Evolutionary conservation across 2,113 vertebrate genomes (phyloP), one percentile per base, ranked within the genome.

Genomic region (Pluvianellus socialis): DNA sequence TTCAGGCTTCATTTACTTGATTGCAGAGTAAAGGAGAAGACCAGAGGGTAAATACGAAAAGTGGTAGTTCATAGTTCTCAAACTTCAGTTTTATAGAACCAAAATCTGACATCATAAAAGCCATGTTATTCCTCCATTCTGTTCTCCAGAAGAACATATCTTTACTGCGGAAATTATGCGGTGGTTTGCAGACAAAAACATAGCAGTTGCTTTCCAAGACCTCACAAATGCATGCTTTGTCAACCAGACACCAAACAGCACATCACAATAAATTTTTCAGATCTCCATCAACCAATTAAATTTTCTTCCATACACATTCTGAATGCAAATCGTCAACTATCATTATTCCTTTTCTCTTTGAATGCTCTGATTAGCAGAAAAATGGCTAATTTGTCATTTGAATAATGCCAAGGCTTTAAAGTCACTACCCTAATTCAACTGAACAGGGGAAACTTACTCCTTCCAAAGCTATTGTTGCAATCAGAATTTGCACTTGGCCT

Each of bases 1-100:
- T 92, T 76, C 53, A 96, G 55, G 79, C 74, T 81, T 92, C 79
- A 86, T 89, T 96, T 88, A 66, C 45, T 93, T 77, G n/a, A 75
- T 61, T 61, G 67, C 67, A 55, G 7, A 91, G 28, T 91, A 88
- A 71, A 91, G 32, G 27, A 82, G 50, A 87, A 67, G 42, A 71
- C 45, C 26, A 56, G 42, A 83, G 33, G 24, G 40, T 49, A 92
- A 92, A 94, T 7, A 86, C 6, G 3, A 21, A 55, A 86, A 92
- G 49, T 35, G 8, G 32, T 61, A 71, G 52, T 35, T 82, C 71
- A 49, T 49, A 55, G 49, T 83, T 83, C 40, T 75, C 68, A 75
- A 87, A 90, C 15, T 72, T 72, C 32, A 70, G 35, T 35, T 94
- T 94, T 72, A 80, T 23, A 15, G 56, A 92, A 90, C 26, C 20